Percentiles rank a stretch among this genome's conserved stretches.
Conservation (phyloP, 1,140 invertebrate genomes). For the Delia radicum region DNA sequence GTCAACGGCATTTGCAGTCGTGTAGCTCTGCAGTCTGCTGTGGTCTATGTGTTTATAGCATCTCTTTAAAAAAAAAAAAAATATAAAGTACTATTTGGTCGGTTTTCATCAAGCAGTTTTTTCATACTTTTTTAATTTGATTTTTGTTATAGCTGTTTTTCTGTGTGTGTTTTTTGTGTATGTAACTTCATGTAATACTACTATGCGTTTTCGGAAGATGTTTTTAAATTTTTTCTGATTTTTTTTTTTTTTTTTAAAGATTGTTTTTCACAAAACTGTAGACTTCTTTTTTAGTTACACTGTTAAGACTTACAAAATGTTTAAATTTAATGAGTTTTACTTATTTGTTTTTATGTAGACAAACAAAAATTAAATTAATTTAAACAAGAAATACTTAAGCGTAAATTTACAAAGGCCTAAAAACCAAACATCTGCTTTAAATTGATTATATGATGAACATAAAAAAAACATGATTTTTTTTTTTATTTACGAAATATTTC, state of each 20-base stretch:
- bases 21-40: too few relatives aligned
- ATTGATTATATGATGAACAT: neutral
- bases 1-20: too few relatives aligned
- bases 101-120: too few relatives aligned
- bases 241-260: neutral
- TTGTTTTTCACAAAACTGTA: neutral
- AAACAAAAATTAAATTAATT: neutral
- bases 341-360: neutral
- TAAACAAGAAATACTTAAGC: neutral
- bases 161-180: too few relatives aligned
- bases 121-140: too few relatives aligned
- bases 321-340: neutral
- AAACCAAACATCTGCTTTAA: neutral
- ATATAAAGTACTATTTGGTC: too few relatives aligned
- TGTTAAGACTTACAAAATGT: neutral
- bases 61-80: too few relatives aligned
- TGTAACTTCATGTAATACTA: neutral
- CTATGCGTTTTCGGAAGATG: neutral
- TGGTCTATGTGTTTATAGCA: too few relatives aligned
- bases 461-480: neutral
- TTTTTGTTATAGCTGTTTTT: too few relatives aligned
- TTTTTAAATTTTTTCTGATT: neutral
- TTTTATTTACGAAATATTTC: neutral
- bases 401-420: neutral
- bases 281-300: neutral